Evolutionary conservation across 1,140 invertebrate species (phyloP).

Genomic region (Wasmannia auropunctata): DNA sequence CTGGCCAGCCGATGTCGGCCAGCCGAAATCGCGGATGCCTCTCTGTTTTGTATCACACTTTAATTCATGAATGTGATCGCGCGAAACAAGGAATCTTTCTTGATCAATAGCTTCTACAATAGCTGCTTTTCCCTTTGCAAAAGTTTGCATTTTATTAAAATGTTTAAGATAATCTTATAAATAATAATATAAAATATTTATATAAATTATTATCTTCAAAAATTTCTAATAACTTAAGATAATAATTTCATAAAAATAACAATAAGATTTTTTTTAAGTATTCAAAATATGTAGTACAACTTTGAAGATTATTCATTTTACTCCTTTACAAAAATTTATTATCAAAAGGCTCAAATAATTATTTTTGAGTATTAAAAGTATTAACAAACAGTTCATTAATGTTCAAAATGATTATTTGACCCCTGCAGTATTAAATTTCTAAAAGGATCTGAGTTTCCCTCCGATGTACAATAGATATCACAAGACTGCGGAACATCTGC

Average conservation of each 20-base stretch:
- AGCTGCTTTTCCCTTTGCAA: neutral
- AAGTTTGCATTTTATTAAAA: conserved; percentile 17
- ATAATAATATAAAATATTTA: neutral
- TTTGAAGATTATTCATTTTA: neutral
- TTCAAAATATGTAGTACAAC: neutral
- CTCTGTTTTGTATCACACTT: neutral
- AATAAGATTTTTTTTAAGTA: neutral
- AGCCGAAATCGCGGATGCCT: neutral
- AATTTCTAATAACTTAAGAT: neutral
- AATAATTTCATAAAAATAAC: neutral
- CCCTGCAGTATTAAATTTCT: too few relatives aligned
- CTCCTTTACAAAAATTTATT: neutral
- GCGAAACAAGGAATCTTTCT: neutral
- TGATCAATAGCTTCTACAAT: neutral
- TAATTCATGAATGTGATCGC: neutral
- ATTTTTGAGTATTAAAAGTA: too few relatives aligned
- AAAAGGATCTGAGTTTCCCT: too few relatives aligned
- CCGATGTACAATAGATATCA: too few relatives aligned
- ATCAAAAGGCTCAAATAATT: too few relatives aligned
- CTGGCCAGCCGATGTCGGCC: too few relatives aligned
- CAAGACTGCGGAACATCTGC: neutral
- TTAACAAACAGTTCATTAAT: too few relatives aligned
- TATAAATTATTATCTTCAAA: neutral
- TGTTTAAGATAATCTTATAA: neutral
- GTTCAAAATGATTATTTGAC: too few relatives aligned